These are phyloP conservation scores for Cryptocheilus praepositus DNA, from an alignment of 2,888 invertebrate genomes.

Conservation along the genomic window DNA sequence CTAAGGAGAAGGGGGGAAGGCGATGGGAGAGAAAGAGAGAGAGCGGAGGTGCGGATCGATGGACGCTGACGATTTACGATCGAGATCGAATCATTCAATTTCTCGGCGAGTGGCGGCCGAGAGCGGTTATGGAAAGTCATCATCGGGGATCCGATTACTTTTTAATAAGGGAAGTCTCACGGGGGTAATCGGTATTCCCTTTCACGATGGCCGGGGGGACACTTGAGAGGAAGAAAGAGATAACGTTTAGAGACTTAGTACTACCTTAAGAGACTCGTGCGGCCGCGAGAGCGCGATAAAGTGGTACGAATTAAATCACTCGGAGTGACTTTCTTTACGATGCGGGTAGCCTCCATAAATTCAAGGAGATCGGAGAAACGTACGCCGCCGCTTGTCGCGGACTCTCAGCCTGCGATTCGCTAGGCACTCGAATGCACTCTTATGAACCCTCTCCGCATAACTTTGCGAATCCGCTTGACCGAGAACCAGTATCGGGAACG, in stretches of 20 bases:
- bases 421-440: conserved; percentile 44
- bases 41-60: neutral
- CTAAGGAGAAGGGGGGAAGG: neutral
- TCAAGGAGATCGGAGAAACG: conserved; percentile 41
- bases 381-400: neutral
- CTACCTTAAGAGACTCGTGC: conserved; percentile 22
- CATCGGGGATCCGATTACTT: conserved; percentile 10
- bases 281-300: conserved; percentile 44
- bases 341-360: conserved; percentile 51
- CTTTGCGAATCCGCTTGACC: conserved; percentile 71
- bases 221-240: conserved; percentile 12
- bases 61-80: conserved; percentile 10
- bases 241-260: conserved; percentile 39
- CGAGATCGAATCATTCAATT: conserved; percentile 1
- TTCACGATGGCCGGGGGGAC: conserved; percentile 11
- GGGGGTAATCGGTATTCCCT: conserved; percentile 19
- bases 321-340: conserved; percentile 47
- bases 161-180: conserved; percentile 1
- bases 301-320: conserved; percentile 56
- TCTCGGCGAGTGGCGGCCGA: conserved; percentile 1
- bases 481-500: conserved; percentile 67
- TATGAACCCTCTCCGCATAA: conserved; percentile 68
- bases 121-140: conserved; percentile 1
- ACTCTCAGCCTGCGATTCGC: no score
- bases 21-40: neutral